Evolutionary conservation across 2,797 vertebrate genomes (phyloP).

Genomic region (Margarornis squamiger): DNA sequence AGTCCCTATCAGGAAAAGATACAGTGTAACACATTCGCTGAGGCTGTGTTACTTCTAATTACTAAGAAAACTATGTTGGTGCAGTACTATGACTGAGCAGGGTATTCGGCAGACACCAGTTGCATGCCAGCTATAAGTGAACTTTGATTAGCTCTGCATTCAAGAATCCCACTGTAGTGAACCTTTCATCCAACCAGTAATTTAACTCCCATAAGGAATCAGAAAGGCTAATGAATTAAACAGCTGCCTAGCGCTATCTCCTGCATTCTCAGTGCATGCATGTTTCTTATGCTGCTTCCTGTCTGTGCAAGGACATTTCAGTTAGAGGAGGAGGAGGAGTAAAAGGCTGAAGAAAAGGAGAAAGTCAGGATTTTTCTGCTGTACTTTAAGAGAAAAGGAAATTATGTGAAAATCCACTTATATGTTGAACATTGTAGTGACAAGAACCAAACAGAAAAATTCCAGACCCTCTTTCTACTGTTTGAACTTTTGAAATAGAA

Average conservation of each 20-base stretch:
- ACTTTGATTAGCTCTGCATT: not conserved
- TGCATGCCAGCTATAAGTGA: not conserved
- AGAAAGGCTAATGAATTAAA: constrained; percentile 23
- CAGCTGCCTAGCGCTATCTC: not conserved
- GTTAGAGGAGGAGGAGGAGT: not conserved
- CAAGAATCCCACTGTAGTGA: not conserved
- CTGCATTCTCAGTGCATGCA: not conserved
- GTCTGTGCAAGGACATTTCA: not conserved
- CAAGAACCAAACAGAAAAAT: not conserved
- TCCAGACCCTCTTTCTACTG: not conserved
- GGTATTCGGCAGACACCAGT: not conserved
- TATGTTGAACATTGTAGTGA: not conserved
- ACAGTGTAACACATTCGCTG: not conserved
- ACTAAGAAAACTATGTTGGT: not conserved
- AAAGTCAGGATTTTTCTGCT: not conserved
- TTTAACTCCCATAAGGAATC: constrained; percentile 16
- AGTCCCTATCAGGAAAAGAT: constrained; percentile 27
- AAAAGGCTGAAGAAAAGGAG: not conserved
- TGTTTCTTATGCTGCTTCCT: not conserved
- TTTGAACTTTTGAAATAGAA: not conserved
- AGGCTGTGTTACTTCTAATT: constrained; percentile 7
- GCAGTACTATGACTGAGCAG: not conserved
- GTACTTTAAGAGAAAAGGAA: not conserved
- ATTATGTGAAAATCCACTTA: not conserved
- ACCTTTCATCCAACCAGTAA: not conserved